These are phyloP conservation scores for Chydorus sphaericus DNA, from an alignment of 2,888 invertebrate genomes.

Conservation along the genomic window DNA sequence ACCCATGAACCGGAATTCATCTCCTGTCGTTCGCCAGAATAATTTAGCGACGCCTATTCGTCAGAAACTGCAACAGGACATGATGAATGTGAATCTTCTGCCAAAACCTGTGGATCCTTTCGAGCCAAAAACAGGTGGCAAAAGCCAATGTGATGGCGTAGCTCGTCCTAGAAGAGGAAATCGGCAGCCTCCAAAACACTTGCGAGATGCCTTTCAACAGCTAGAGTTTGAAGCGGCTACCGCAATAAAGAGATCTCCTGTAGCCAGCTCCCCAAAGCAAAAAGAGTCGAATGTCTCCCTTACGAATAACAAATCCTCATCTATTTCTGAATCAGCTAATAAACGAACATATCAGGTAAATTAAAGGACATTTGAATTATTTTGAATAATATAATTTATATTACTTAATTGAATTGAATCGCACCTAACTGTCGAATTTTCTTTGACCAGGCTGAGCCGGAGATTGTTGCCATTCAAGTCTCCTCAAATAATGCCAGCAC, in stretches of 20 bases:
- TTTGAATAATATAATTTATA: too few species aligned
- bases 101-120: background rate
- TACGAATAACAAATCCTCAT: too few species aligned
- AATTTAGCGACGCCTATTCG: constrained; percentile 1
- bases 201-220: constrained; percentile 31
- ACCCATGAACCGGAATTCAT: too few species aligned
- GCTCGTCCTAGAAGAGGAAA: constrained; percentile 27
- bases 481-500: constrained; percentile 5
- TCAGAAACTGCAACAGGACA: constrained; percentile 10
- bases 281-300: too few species aligned
- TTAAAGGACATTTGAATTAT: background rate
- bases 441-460: constrained; percentile 26
- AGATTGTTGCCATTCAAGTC: constrained; percentile 15
- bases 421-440: constrained; percentile 36
- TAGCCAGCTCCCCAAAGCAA: too few species aligned
- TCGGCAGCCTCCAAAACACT: constrained; percentile 44
- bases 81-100: constrained; percentile 9
- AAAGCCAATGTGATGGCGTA: constrained; percentile 5
- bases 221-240: constrained; percentile 8
- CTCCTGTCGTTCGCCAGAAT: too few species aligned
- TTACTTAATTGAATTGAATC: constrained; percentile 29
- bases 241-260: too few species aligned
- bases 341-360: background rate
- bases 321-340: too few species aligned
- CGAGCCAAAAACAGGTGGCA: background rate